Evolutionary conservation across 2,797 vertebrate species (phyloP).

Genomic region (Cetoscarus ocellatus): DNA sequence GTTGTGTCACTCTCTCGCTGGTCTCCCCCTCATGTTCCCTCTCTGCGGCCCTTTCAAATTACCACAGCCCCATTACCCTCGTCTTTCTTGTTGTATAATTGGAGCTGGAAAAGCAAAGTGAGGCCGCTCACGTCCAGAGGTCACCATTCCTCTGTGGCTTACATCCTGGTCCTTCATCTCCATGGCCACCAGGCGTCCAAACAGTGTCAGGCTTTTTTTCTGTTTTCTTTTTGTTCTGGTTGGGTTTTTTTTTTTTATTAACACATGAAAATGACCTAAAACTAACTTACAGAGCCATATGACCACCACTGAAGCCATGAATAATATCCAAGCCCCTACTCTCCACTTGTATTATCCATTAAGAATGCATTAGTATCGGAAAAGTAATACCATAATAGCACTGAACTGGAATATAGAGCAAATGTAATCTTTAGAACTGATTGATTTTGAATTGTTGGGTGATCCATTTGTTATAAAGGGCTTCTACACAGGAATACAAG

Average conservation of each 20-base stretch:
- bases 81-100: constrained; percentile 71
- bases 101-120: constrained; percentile 62
- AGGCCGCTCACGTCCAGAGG: constrained; percentile 63
- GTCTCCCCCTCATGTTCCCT: constrained; percentile 37
- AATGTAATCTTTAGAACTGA: constrained; percentile 51
- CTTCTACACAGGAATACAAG: background rate
- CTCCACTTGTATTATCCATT: constrained; percentile 46
- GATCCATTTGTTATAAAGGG: constrained; percentile 35
- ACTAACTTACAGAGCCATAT: constrained; percentile 26
- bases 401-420: constrained; percentile 28
- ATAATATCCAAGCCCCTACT: constrained; percentile 56
- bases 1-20: constrained; percentile 47
- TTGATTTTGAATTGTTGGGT: constrained; percentile 42
- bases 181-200: constrained; percentile 77
- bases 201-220: constrained; percentile 28
- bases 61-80: constrained; percentile 58
- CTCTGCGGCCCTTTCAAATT: constrained; percentile 44
- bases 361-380: constrained; percentile 64
- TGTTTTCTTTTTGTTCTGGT: no score
- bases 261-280: constrained; percentile 49
- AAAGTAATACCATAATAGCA: constrained; percentile 51
- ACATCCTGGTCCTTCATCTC: constrained; percentile 77
- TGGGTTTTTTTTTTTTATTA: background rate
- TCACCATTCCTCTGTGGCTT: constrained; percentile 73
- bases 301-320: constrained; percentile 42